Conservation (phyloP, 2,888 invertebrate genomes). For the Drosophila mimica region DNA sequence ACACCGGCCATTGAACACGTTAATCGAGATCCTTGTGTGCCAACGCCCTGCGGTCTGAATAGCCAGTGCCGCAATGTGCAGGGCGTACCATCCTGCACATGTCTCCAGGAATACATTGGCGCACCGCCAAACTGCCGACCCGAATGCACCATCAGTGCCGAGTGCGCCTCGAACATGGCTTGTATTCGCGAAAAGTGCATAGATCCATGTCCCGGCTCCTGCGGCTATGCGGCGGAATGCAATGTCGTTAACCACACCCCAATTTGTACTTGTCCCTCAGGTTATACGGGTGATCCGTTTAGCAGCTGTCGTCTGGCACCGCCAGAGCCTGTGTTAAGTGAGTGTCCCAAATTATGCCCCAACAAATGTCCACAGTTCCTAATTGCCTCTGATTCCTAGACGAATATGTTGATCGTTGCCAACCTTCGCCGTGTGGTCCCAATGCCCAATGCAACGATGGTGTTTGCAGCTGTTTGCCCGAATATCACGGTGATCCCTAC, state of each 20-base stretch:
- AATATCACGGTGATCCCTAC: constrained; percentile 88
- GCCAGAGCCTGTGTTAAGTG: constrained; percentile 72
- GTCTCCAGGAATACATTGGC: constrained; percentile 87
- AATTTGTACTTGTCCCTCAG: constrained; percentile 87
- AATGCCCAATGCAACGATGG: constrained; percentile 88
- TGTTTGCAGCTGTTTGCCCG: constrained; percentile 90
- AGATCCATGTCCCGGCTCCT: constrained; percentile 89
- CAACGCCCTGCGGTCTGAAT: constrained; percentile 89
- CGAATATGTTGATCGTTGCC: constrained; percentile 87
- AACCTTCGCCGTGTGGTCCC: constrained; percentile 89
- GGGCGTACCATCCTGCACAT: constrained; percentile 87
- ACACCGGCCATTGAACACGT: constrained; percentile 66
- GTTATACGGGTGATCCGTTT: constrained; percentile 88
- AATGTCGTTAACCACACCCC: constrained; percentile 88
- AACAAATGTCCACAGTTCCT: background rate
- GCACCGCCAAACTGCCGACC: constrained; percentile 89
- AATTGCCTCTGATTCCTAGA: constrained; percentile 34
- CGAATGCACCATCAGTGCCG: constrained; percentile 89
- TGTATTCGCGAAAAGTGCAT: constrained; percentile 89
- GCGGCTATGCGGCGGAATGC: constrained; percentile 87
- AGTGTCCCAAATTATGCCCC: constrained; percentile 37
- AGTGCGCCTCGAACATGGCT: constrained; percentile 88
- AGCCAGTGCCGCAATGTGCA: constrained; percentile 87
- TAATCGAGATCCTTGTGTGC: constrained; percentile 87
- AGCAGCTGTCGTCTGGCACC: constrained; percentile 84